Percentiles rank a stretch among this genome's conserved stretches.
These are phyloP conservation scores for Sapajus apella DNA, from an alignment of 2,113 vertebrate species.

Conservation along the genomic window DNA sequence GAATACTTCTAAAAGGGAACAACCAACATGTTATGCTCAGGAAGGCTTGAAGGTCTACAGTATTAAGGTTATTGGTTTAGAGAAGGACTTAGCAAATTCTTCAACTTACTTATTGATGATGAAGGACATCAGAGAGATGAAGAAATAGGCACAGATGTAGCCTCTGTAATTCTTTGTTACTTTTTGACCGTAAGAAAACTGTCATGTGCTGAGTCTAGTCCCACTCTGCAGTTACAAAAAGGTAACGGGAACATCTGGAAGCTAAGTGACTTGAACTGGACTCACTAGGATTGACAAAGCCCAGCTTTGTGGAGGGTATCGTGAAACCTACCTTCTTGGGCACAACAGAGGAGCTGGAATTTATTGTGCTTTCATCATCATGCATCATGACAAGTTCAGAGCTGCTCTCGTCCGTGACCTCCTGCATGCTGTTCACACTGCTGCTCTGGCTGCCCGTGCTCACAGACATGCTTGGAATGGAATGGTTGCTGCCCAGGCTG, in stretches of 20 bases:
- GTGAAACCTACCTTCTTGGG: slow-evolving; percentile 91
- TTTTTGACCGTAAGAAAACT: background rate
- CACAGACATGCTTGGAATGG: slow-evolving; percentile 95
- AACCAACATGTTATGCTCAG: background rate
- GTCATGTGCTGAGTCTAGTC: background rate
- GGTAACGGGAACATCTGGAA: background rate
- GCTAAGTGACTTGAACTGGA: background rate
- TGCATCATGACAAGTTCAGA: slow-evolving; percentile 91
- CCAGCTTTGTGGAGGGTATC: background rate
- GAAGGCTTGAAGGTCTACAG: background rate
- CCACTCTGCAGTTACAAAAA: background rate
- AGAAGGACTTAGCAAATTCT: background rate
- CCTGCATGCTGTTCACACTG: slow-evolving; percentile 98
- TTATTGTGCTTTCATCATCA: slow-evolving; percentile 90
- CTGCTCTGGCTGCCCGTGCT: slow-evolving; percentile 98
- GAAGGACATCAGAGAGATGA: background rate
- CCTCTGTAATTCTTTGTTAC: background rate
- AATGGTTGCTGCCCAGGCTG: slow-evolving; percentile 98
- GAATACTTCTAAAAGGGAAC: background rate
- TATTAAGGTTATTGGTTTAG: background rate
- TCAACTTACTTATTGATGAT: background rate
- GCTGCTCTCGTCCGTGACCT: slow-evolving; percentile 95
- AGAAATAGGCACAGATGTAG: background rate
- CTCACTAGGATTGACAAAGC: background rate
- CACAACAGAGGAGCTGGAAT: slow-evolving; percentile 88